Conservation (phyloP, 2,888 invertebrate species). For the Pelosia muscerda region DNA sequence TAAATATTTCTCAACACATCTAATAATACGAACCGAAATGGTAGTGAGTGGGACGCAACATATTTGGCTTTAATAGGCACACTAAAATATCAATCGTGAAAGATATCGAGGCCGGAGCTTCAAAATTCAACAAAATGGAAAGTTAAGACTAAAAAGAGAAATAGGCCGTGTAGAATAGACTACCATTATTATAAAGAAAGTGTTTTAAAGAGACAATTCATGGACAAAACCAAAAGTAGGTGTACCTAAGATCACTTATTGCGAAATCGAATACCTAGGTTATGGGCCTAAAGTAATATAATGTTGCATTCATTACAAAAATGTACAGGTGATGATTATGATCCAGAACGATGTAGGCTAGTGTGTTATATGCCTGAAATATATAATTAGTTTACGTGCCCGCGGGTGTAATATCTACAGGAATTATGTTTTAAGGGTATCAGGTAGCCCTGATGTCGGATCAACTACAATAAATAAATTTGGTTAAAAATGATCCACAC, state of each 20-base stretch:
- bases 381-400: not conserved
- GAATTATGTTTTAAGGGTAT: too few species aligned
- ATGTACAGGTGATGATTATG: not conserved
- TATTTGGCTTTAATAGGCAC: not conserved
- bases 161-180: not conserved
- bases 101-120: not conserved
- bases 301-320: too few species aligned
- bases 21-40: not conserved
- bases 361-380: not conserved
- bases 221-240: not conserved
- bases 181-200: not conserved
- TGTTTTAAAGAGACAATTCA: not conserved
- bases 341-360: not conserved
- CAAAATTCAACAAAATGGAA: not conserved
- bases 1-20: not conserved
- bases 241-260: not conserved
- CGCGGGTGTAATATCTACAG: too few species aligned
- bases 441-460: too few species aligned
- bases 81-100: not conserved
- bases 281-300: not conserved
- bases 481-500: too few species aligned
- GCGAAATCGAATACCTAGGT: not conserved
- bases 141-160: not conserved
- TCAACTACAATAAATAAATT: too few species aligned
- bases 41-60: not conserved